Evolutionary conservation across 2,113 vertebrate species (phyloP), one percentile per base, ranked within the genome.

Genomic region (Oenanthe melanoleuca): DNA sequence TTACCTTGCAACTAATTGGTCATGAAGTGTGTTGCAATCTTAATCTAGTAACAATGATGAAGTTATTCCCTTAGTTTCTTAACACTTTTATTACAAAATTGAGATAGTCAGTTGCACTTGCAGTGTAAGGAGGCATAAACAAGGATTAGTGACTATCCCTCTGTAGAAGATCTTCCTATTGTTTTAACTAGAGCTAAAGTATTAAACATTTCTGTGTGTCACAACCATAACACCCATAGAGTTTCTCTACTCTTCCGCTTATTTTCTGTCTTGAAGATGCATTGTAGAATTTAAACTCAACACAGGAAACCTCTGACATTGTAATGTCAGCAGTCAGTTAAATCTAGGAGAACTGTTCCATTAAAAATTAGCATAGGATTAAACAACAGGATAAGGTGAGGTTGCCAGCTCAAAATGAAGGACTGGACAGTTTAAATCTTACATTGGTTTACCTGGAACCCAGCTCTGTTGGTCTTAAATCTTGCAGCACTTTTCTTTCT

Each of bases 191-290:
- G 19, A 57, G 3, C 8, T 18, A 26, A 71, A 44, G 6, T 56
- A 26, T 66, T 73, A 42, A 86, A 78, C 9, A 10, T 1, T 55
- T 75, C 14, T 34, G n/a, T 57, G 24, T 28, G 8, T 16, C 33
- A 40, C 23, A 65, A 26, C 8, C 37, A 38, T 60, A 83, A 26
- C 5, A 29, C 0, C 0, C 5, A 6, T 8, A 52, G 2, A 52
- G 0, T 74, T 90, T 86, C 64, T 67, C 14, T 29, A 80, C 4
- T 4, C 8, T 63, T 88, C 82, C 1, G 3, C 5, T 63, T 80
- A 38, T 26, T 83, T 88, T 79, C 63, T 80, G 2, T 66, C 33
- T 73, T 57, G 16, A 79, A 69, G 20, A 75, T 42, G 8, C 31
- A 34, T 12, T 71, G 34, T 44, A 64, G 55, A 59, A 77, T 69